Percentiles rank a stretch among this genome's conserved stretches.
Conservation (phyloP, 2,888 invertebrate genomes). For the Nemapogon koenigi region DNA sequence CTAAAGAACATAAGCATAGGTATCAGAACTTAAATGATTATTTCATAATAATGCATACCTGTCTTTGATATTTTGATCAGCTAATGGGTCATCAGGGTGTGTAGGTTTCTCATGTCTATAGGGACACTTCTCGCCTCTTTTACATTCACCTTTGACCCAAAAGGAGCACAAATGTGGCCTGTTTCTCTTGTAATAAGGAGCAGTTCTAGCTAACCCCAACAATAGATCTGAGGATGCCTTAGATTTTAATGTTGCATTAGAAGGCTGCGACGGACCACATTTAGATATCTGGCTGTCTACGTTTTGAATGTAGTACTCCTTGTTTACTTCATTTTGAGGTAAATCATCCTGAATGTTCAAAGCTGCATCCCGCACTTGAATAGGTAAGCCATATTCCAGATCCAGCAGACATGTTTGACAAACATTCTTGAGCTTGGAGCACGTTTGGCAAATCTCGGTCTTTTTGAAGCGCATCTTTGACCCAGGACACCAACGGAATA, state of each 20-base stretch:
- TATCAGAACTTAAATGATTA: too few relatives aligned
- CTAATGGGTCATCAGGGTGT: too few relatives aligned
- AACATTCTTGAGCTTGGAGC: slow-evolving; percentile 92
- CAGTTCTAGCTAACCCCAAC: slow-evolving; percentile 86
- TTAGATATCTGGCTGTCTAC: slow-evolving; percentile 70
- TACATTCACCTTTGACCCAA: slow-evolving; percentile 98
- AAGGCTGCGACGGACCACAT: slow-evolving; percentile 55
- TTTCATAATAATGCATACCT: too few relatives aligned
- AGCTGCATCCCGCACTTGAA: slow-evolving; percentile 90
- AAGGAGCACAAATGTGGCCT: slow-evolving; percentile 96
- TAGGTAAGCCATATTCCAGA: too few relatives aligned
- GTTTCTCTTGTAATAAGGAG: slow-evolving; percentile 95
- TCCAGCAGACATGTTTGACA: slow-evolving; percentile 96
- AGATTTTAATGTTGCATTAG: slow-evolving; percentile 74
- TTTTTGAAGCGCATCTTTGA: too few relatives aligned
- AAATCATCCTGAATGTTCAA: too few relatives aligned
- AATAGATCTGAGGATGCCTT: slow-evolving; percentile 83
- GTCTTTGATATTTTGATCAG: too few relatives aligned
- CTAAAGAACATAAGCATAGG: too few relatives aligned
- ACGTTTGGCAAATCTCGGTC: slow-evolving; percentile 95
- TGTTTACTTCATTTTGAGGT: too few relatives aligned
- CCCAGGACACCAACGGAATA: slow-evolving; percentile 97
- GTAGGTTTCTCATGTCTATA: too few relatives aligned
- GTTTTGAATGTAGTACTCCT: too few relatives aligned
- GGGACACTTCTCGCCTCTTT: slow-evolving; percentile 95